Base-by-base conservation (phyloP, 2,888 invertebrate genomes). In the Sinodicranocentrus sp. region DNA sequence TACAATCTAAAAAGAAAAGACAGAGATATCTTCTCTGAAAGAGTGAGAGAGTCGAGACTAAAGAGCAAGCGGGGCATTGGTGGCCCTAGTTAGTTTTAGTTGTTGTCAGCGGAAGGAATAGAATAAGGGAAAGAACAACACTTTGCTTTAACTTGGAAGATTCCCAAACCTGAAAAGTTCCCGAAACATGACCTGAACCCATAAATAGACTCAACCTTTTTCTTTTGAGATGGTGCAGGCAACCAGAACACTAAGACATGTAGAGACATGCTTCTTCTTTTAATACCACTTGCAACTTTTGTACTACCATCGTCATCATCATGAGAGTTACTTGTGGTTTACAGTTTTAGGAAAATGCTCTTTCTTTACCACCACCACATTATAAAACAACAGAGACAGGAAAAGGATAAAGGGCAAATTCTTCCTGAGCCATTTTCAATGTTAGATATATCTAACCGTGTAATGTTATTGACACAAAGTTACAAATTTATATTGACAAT, bases 171-270 rank as follows among this genome's bases (percentile, higher is more conserved):
- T 79, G 71, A 79, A 79, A 79, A 71, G 61, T 79, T 79, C 79
- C 79, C 79, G 71, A 79, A 79, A 79, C 79, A 79, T 79, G 79
- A 79, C 79, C 79, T 79, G 79, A 79, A 79, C 79, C 79, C 79
- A 79, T 79, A 79, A 79, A 79, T 79, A 79, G 79, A 79, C 70
- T 71, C 70, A 79, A 79, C 71, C 79, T 79, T 73, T 73, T 73
- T 54, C 76, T 75, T 75, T 65, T 61, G 44, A 73, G 61, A 25
- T 54, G 57, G 19, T 33, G 65, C 28, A 71, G 19, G 33, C 71
- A 71, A 33, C 54, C 59, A 72, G 39, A 25, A 61, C 48, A 25
- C 26, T 68, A 25, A 59, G n/a, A 23, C 17, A 17, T 17, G 33
- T 65, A 21, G 8, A 21, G 19, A 71, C 5, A 54, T 57, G 57